Evolutionary conservation across 2,113 vertebrate genomes (phyloP), one percentile per base, ranked within the genome.

Genomic region (Cavia porcellus): DNA sequence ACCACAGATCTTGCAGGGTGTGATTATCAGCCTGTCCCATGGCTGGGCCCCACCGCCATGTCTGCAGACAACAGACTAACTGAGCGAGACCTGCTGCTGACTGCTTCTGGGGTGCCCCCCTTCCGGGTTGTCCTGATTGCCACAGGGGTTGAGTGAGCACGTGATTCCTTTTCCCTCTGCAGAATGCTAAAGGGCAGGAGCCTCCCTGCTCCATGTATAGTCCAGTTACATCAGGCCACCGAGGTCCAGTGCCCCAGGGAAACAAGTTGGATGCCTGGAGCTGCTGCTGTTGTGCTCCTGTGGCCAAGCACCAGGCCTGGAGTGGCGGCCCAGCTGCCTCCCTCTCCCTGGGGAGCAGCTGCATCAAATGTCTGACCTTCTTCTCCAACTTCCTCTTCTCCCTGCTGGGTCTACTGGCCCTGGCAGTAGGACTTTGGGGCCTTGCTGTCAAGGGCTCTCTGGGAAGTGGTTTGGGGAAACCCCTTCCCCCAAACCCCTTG

Each of bases 361-460:
- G 99, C 0, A 93, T 99, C 38, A 99, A 99, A 96, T 99, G 98
- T 86, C 86, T 99, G 42, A 96, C 98, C 91, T 98, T 99, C 93
- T 32, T 99, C 15, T 99, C 98, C 98, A 99, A 99, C 97, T 98
- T 99, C 70, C n/a, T 99, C 45, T 99, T 99, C 98, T 98, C 99
- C 22, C 97, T 99, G 50, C 96, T 99, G 79, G 99, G 99, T 38
- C 98, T 99, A 38, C 74, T 99, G 82, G 87, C 97, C 57, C 98
- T 99, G 20, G 98, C 98, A 0, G 17, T 99, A 1, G 99, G 99
- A 15, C 90, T 99, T 47, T 99, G 99, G 99, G 99, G 99, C 52
- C 98, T 99, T 75, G 86, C 99, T 20, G 98, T 98, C 96, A 99
- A 99, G 95, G 98, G 98, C 66, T 99, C 99, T 1, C 98, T 99